phyloP scores from a whole-genome alignment of 2,797 vertebrate species.

The Pithecia hirsuta region DNA sequence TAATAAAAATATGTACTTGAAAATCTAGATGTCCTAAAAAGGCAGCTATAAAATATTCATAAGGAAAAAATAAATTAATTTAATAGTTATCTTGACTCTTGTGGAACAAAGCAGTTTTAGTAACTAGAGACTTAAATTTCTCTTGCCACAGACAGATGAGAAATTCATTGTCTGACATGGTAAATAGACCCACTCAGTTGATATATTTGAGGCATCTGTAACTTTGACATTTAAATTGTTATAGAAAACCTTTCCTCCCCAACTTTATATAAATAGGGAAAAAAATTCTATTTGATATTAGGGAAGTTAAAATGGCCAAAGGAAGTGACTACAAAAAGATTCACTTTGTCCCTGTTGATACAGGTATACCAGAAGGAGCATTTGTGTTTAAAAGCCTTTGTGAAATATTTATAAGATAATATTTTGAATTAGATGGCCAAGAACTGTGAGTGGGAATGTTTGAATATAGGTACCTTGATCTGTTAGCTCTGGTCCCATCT shows the following conservation, averaged over 20 bases:
- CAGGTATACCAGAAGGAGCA: neutral
- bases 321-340: constrained; percentile 17
- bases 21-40: constrained; percentile 21
- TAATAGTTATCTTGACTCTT: constrained; percentile 31
- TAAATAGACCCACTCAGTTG: constrained; percentile 33
- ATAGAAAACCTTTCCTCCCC: constrained; percentile 1
- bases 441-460: neutral
- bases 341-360: neutral
- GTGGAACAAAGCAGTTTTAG: constrained; percentile 21
- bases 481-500: neutral
- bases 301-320: neutral
- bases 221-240: constrained; percentile 59
- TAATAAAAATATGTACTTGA: constrained; percentile 48
- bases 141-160: neutral
- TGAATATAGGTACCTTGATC: neutral
- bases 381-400: neutral
- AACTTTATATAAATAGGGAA: constrained; percentile 38
- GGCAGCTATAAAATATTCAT: constrained; percentile 58
- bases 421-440: constrained; percentile 2
- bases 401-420: constrained; percentile 34
- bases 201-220: constrained; percentile 18
- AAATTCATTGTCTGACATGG: constrained; percentile 54
- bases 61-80: constrained; percentile 48
- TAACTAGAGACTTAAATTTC: constrained; percentile 25
- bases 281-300: constrained; percentile 27